Evolutionary conservation across 2,113 vertebrate genomes (phyloP).

Genomic region (Bos javanicus): DNA sequence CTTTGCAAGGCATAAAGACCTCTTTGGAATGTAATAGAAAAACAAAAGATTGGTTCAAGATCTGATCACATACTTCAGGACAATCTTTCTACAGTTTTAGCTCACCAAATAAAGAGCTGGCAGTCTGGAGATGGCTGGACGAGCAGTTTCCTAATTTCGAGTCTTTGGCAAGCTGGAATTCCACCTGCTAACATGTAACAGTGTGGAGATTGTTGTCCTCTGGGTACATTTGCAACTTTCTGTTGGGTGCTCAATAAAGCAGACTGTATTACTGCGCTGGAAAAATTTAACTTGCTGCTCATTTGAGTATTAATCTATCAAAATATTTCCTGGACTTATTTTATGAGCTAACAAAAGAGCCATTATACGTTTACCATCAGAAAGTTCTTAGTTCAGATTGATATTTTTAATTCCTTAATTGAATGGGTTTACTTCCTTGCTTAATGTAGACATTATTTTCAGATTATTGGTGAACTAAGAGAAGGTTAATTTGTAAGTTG

Average conservation of each 20-base stretch:
- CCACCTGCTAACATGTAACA: slow-evolving; percentile 62
- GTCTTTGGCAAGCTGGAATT: slow-evolving; percentile 50
- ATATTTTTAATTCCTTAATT: slow-evolving; percentile 67
- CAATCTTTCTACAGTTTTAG: slow-evolving; percentile 52
- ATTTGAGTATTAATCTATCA: slow-evolving; percentile 70
- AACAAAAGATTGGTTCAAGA: slow-evolving; percentile 37
- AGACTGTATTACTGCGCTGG: slow-evolving; percentile 54
- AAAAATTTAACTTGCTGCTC: slow-evolving; percentile 58
- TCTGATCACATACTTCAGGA: slow-evolving; percentile 50
- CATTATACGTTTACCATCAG: slow-evolving; percentile 60
- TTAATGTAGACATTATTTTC: slow-evolving; percentile 61
- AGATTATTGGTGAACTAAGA: slow-evolving; percentile 56
- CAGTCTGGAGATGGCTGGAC: slow-evolving; percentile 28
- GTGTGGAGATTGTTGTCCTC: slow-evolving; percentile 62
- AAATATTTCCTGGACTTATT: slow-evolving; percentile 65
- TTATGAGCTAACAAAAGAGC: slow-evolving; percentile 52
- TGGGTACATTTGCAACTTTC: slow-evolving; percentile 55
- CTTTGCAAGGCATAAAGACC: slow-evolving; percentile 33
- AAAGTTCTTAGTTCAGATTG: slow-evolving; percentile 57
- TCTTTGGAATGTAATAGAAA: slow-evolving; percentile 64
- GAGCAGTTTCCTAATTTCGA: slow-evolving; percentile 37
- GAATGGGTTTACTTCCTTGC: slow-evolving; percentile 61
- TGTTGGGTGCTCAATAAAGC: slow-evolving; percentile 68
- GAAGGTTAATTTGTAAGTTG: slow-evolving; percentile 54
- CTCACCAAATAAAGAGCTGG: slow-evolving; percentile 40